Base-by-base conservation (phyloP, 2,797 vertebrate genomes). In the Eutrigla gurnardus region DNA sequence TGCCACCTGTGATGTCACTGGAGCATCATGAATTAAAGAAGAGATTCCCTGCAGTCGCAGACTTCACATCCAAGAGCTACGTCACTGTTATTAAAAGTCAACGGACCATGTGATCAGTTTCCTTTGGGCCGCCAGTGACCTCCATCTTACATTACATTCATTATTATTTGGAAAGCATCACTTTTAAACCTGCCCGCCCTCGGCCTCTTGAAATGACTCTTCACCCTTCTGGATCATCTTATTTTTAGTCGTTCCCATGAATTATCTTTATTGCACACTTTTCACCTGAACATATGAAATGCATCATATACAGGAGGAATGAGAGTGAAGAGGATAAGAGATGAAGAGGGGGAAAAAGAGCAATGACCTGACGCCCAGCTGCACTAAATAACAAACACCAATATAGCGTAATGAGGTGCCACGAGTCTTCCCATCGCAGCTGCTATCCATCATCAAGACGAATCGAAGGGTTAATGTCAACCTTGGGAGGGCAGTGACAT, bases 1-100 rank as follows among this genome's bases (percentile, higher is more conserved):
- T 86, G 78, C 85, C 68, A 70, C 60, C n/a, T 79, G 55, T 90
- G 86, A 87, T 75, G 59, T 84, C 84, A 88, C 47, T 63, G 64
- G 0, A 50, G 70, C 55, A 8, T 78, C 36, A 53, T 49, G 50
- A 67, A 10, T 1, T 53, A 52, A 63, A 46, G 65, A 77, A 61
- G 46, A 80, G 69, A 64, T 75, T 85, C 78, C 68, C 65, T 59
- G 64, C 47, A 33, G 53, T 52, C n/a, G 18, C 18, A 75, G 0
- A 40, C 35, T 13, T 45, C 4, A 53, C 12, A 32, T 46, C 54
- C 37, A n/a, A 42, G 17, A 53, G 58, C 43, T 6, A 7, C 12
- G 25, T 54, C 43, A 71, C 39, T 59, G 64, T 50, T 47, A 42
- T 4, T 64, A 60, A 17, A 9, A 50, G 25, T 46, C 14, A 11